Percentiles rank a stretch among this genome's conserved stretches.
Conservation (phyloP, 53 echinoderm and acorn worm species). For the Holothuria scabra region DNA sequence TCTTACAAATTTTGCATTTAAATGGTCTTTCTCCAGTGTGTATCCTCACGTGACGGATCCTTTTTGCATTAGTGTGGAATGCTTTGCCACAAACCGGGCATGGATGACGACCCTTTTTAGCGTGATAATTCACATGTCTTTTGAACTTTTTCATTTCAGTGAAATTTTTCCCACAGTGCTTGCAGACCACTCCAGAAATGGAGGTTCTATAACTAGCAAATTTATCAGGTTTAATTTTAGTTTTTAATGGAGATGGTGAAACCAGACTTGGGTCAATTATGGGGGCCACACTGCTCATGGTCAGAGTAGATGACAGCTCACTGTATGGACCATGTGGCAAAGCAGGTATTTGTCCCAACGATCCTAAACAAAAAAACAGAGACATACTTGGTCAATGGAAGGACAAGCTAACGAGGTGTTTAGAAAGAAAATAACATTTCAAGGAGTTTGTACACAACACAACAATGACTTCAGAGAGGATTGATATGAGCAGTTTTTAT, state of each 20-base stretch:
- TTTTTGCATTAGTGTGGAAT: neutral
- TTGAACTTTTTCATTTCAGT: no score
- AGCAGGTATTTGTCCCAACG: neutral
- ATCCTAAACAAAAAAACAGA: slow-evolving; percentile 33
- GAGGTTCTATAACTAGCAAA: no score
- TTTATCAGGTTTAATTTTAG: no score
- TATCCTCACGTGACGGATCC: neutral
- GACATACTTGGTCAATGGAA: no score
- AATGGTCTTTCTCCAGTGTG: neutral
- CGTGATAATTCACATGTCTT: neutral
- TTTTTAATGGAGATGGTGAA: no score
- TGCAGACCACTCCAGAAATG: no score
- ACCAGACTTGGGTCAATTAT: neutral
- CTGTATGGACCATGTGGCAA: neutral
- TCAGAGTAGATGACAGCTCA: neutral
- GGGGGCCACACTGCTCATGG: neutral
- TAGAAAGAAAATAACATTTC: no score
- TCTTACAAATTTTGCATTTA: neutral
- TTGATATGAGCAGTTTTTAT: no score
- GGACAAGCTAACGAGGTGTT: no score
- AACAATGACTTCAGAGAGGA: no score
- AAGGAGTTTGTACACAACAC: no score
- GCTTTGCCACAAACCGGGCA: neutral
- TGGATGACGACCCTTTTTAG: neutral
- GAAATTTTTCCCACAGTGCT: no score